Evolutionary conservation across 1,140 invertebrate genomes (phyloP), one percentile per base, ranked within the genome.

Genomic region (Pseudomyrmex gracilis): DNA sequence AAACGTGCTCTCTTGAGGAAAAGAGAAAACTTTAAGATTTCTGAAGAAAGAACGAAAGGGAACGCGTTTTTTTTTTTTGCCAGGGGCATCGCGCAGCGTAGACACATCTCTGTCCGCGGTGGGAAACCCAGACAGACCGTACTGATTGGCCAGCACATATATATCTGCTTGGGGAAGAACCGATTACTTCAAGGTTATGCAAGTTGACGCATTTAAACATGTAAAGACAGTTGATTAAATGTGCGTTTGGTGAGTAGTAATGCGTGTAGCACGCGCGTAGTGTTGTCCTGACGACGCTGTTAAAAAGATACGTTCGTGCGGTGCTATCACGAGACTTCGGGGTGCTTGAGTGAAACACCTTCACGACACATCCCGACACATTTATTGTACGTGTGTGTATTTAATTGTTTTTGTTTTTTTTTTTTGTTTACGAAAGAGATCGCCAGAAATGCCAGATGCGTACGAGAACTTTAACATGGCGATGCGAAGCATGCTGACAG

Each of bases 111-210:
- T 82, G 34, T 34, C 34, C 17, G 17, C 22, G 15, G 17, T 22
- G 73, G 60, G 13, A 74, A 87, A 78, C 0, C 43, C 24, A 5
- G 20, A 9, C 24, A 10, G 13, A 34, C 13, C 7, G 13, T 57
- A 68, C 20, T 61, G 74, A 90, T 88, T 90, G 64, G 82, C 55
- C 47, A n/a, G 53, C 10, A 1, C 4, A 8, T 24, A 51, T 67
- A 7, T 43, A 4, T 20, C 3, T 22, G n/a, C 2, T 9, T 74
- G 89, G 90, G 90, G 87, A 89, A 91, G 83, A 91, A 85, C 89
- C 90, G 71, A 17, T n/a, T 58, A 47, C 34, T 34, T 86, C 87
- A 90, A 91, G 87, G 88, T 88, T 90, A 87, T 64, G 49, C 58
- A 17, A 17, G 60, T n/a, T 83, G 43, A 80, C 71, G 77, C 49